Evolutionary conservation across 2,113 vertebrate species (phyloP), one percentile per base, ranked within the genome.

Genomic region (Callithrix jacchus): DNA sequence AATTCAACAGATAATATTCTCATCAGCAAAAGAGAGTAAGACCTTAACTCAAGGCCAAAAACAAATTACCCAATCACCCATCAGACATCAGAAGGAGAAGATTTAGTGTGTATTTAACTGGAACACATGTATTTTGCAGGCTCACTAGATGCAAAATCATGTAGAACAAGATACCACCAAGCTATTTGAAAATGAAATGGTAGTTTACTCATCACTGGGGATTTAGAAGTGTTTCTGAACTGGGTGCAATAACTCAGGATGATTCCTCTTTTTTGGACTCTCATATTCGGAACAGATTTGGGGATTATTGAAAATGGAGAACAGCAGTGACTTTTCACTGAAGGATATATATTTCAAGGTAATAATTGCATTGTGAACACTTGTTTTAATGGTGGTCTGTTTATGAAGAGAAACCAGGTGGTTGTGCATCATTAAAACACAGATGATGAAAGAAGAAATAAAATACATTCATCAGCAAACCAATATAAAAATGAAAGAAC

Each of bases 71-170:
- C 56, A 94, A 56, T 93, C 56, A 96, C 42, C 56, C 94, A 84
- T 76, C 35, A 94, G 49, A 92, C 18, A 96, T 45, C 54, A 95
- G 40, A 98, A 91, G 94, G 77, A 96, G 76, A 94, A 95, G 81
- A 97, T 92, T 97, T 93, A 97, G 47, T 95, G 95, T 96, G 92
- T 86, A 94, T 95, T 97, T 98, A 97, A 94, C 92, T 97, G 88
- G 88, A 94, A 96, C 35, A 0, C 79, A 95, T 96, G 87, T 64
- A 95, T 95, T 95, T 98, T 96, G 20, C 74, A 83, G 88, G 68
- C 68, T 98, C 95, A 91, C 92, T 96, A 91, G 91, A 95, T 94
- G 45, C 61, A 96, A 97, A 97, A 96, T 96, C 94, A 97, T 96
- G 93, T 96, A 97, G 83, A 92, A 96, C 95, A 93, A 95, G 82